Percentiles rank a stretch among this genome's conserved stretches.
These are phyloP conservation scores for Nebria ingens DNA, from an alignment of 1,140 invertebrate genomes.

Conservation along the genomic window DNA sequence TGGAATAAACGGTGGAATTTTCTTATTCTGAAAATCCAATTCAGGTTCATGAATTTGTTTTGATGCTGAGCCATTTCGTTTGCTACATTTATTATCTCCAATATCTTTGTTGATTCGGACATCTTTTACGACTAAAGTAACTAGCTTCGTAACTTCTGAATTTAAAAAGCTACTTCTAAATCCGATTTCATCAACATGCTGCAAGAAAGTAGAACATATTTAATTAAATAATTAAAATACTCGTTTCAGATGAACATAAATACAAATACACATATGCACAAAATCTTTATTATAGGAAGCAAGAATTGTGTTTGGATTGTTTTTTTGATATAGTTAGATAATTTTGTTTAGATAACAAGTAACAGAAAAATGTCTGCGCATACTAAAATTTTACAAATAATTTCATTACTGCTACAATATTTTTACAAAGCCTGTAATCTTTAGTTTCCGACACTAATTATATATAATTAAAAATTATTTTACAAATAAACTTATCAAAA, in stretches of 20 bases:
- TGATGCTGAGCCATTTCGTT: constrained; percentile 27
- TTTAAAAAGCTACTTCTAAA: constrained; percentile 83
- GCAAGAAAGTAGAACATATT: constrained; percentile 21
- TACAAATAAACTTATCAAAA: no score
- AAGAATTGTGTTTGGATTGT: constrained; percentile 8
- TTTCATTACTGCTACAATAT: no score
- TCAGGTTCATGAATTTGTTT: constrained; percentile 30
- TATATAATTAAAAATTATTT: no score
- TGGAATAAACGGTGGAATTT: constrained; percentile 65
- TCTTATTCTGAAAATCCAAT: constrained; percentile 59
- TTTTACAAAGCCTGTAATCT: no score
- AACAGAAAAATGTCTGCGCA: no score
- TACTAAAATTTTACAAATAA: no score
- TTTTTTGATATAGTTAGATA: no score
- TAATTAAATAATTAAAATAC: constrained; percentile 19
- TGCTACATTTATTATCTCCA: constrained; percentile 35
- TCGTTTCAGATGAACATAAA: constrained; percentile 3
- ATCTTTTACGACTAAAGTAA: constrained; percentile 73
- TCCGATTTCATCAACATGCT: constrained; percentile 80
- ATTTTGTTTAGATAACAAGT: no score
- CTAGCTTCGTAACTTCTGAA: constrained; percentile 76
- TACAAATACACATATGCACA: background rate
- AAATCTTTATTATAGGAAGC: background rate
- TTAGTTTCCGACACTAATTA: no score
- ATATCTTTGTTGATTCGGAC: constrained; percentile 77